Evolutionary conservation across 2,888 invertebrate genomes (phyloP).

Genomic region (Eilema griseolum): DNA sequence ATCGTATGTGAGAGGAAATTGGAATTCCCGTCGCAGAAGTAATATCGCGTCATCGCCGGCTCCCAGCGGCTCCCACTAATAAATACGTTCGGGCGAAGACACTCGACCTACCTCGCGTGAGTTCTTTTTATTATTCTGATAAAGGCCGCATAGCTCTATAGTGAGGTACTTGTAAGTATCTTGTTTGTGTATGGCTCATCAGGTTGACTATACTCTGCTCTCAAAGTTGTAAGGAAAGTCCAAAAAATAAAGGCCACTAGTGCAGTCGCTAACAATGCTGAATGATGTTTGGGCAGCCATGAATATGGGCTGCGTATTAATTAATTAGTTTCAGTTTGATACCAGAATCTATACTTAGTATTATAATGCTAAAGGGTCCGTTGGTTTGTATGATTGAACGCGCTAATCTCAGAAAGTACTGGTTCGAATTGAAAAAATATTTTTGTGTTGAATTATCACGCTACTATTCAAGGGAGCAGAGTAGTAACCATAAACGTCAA

Average conservation of each 20-base stretch:
- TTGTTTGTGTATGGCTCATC: not conserved
- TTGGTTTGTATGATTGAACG: no score
- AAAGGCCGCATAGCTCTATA: not conserved
- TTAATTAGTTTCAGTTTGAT: no score
- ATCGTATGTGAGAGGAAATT: constrained; percentile 19
- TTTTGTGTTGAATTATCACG: no score
- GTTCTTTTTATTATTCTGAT: not conserved
- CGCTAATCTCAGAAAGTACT: no score
- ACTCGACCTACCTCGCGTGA: not conserved
- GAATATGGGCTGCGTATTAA: no score
- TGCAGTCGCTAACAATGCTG: no score
- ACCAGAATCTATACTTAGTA: no score
- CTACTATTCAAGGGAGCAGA: no score
- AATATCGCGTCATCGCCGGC: constrained; percentile 15
- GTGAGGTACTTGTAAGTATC: not conserved
- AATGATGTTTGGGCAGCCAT: no score
- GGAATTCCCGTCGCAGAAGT: constrained; percentile 17
- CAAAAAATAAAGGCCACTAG: not conserved
- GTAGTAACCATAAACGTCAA: no score
- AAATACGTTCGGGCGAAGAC: constrained; percentile 7
- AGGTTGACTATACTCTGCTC: not conserved
- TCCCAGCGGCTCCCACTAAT: constrained; percentile 10
- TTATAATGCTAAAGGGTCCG: no score
- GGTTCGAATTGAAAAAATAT: no score
- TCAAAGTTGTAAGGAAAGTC: not conserved